Conservation (phyloP, 2,888 invertebrate genomes). For the Tetragonula carbonaria region DNA sequence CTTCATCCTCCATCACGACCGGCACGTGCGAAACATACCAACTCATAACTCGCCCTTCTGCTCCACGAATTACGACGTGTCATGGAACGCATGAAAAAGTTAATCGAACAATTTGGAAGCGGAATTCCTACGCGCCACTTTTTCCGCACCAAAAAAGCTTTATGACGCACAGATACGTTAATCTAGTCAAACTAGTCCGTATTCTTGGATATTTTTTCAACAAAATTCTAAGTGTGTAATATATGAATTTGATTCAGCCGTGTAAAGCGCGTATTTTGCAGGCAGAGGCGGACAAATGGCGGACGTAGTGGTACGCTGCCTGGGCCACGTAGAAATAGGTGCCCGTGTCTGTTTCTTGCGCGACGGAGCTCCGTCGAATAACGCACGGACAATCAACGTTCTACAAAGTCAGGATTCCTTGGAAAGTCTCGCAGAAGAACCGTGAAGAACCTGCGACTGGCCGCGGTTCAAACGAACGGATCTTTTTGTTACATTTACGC, state of each 20-base stretch:
- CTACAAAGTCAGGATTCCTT: neutral
- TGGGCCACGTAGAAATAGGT: neutral
- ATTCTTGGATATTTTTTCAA: no score
- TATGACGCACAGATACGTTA: no score
- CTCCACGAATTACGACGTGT: constrained; percentile 31
- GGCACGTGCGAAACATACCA: constrained; percentile 57
- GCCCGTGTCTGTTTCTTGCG: constrained; percentile 31
- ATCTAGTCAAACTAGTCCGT: no score
- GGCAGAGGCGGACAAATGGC: no score
- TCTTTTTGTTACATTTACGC: constrained; percentile 57
- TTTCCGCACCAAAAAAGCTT: no score
- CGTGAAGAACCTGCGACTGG: constrained; percentile 52
- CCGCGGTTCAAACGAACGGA: constrained; percentile 36
- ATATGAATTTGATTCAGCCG: no score
- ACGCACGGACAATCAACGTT: constrained; percentile 11
- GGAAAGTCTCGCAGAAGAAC: constrained; percentile 32
- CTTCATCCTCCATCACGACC: constrained; percentile 51
- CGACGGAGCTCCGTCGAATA: constrained; percentile 30
- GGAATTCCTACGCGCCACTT: neutral
- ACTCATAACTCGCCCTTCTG: constrained; percentile 23
- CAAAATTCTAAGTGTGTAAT: no score
- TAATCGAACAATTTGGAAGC: constrained; percentile 12
- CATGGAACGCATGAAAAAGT: constrained; percentile 21
- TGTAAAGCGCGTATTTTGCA: no score
- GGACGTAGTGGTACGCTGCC: neutral